Percentiles rank a stretch among this genome's conserved stretches.
These are phyloP conservation scores for Leptoclinus maculatus DNA, from an alignment of 2,797 vertebrate genomes.

Conservation along the genomic window DNA sequence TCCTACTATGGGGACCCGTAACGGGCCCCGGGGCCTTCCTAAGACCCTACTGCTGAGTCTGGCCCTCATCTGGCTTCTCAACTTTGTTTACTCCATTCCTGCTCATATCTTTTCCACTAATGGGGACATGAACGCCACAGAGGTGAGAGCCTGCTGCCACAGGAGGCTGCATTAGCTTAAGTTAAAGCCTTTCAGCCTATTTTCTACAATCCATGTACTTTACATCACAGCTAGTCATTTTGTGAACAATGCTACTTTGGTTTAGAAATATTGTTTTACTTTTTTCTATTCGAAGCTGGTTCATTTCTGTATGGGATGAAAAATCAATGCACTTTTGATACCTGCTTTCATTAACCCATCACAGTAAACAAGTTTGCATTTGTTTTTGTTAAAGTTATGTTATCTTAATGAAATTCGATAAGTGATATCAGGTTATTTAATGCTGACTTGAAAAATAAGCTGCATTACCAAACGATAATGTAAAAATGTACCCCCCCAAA, in stretches of 20 bases:
- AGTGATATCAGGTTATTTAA: neutral
- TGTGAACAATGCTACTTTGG: neutral
- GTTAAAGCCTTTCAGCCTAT: neutral
- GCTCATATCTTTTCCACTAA: constrained; percentile 82
- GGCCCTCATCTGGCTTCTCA: constrained; percentile 81
- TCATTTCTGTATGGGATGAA: neutral
- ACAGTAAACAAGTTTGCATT: neutral
- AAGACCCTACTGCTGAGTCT: constrained; percentile 69
- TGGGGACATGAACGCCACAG: constrained; percentile 80
- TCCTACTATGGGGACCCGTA: constrained; percentile 40
- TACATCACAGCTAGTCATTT: neutral
- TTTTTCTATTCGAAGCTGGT: neutral
- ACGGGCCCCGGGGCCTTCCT: constrained; percentile 40
- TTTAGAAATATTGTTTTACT: neutral
- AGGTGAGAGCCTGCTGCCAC: constrained; percentile 66
- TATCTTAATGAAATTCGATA: neutral
- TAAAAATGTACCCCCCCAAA: neutral
- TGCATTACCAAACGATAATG: neutral
- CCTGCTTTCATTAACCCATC: neutral
- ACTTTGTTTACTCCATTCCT: constrained; percentile 84
- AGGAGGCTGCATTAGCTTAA: neutral
- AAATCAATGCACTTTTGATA: neutral
- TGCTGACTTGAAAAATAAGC: neutral
- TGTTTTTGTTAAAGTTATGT: neutral
- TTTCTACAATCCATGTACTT: neutral